Evolutionary conservation across 1,140 invertebrate genomes (phyloP).

Genomic region (Neotoxoptera formosana): DNA sequence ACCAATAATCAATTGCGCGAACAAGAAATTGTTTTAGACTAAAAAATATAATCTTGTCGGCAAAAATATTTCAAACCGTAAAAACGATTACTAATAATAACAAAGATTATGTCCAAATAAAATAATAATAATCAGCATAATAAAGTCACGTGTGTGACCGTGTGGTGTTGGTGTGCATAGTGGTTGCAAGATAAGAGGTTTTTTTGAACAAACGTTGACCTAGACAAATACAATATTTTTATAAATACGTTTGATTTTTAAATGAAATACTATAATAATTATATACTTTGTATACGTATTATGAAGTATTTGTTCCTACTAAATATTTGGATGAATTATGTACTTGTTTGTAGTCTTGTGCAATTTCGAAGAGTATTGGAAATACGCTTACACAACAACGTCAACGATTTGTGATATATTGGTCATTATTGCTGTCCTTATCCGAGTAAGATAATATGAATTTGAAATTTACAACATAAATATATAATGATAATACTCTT

Average conservation of each 20-base stretch:
- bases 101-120: neutral
- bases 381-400: neutral
- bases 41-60: neutral
- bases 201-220: too few relatives aligned
- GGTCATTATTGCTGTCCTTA: neutral
- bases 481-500: neutral
- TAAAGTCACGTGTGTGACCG: neutral
- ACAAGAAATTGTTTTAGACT: neutral
- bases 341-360: neutral
- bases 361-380: neutral
- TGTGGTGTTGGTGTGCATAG: neutral
- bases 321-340: neutral
- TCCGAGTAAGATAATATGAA: neutral
- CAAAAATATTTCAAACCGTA: neutral
- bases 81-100: neutral
- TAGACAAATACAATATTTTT: neutral
- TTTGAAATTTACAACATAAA: neutral
- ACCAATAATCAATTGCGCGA: neutral
- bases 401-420: neutral
- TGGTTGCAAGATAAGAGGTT: neutral
- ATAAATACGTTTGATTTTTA: neutral
- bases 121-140: neutral
- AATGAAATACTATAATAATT: neutral
- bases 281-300: neutral
- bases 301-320: neutral